Base-by-base conservation (phyloP, 2,888 invertebrate species). In the Calephelis perditalis region DNA sequence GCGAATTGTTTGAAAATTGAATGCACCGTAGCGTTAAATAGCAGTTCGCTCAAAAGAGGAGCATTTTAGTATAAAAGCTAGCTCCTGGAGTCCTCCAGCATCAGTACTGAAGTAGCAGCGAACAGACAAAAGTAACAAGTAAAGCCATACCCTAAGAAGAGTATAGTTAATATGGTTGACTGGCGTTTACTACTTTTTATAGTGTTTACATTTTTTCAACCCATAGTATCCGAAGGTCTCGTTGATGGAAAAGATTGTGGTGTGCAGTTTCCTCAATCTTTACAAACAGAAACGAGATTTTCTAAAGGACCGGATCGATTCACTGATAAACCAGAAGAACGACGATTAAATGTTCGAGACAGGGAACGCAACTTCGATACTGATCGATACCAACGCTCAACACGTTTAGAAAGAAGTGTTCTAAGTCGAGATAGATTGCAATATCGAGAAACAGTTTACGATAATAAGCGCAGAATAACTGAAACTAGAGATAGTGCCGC, bases 81-180 rank as follows among this genome's bases (percentile, higher is more conserved):
- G 63, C 43, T 43, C 61, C 43, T 63, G 55, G 57, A 62, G 62
- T 70, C 67, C 65, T 69, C 64, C 67, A 71, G 62, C 66, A 70
- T 73, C 87, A 89, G 84, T 85, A 79, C 77, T 78, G 75, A 78
- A 81, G 78, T 75, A 78, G 73, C 80, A 75, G 76, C 74, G 81
- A 68, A 74, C 74, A 71, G 72, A 63, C 59, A 46, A 57, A 70
- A 68, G 62, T 54, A 75, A 73, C 68, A 71, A 76, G 71, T 75
- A 70, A 71, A 68, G 68, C 62, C 61, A 57, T 57, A 60, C 59
- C 52, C 67, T 59, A 68, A 72, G 70, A 72, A 66, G 67, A 70
- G 77, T 72, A 75, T 81, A 74, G 84, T 84, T 79, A 89, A 83
- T 88, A 90, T 90, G 90, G 78, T 88, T 88, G 84, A 83, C 80